These are phyloP conservation scores for Drosophila tani DNA, from an alignment of 1,140 invertebrate genomes.

Conservation along the genomic window DNA sequence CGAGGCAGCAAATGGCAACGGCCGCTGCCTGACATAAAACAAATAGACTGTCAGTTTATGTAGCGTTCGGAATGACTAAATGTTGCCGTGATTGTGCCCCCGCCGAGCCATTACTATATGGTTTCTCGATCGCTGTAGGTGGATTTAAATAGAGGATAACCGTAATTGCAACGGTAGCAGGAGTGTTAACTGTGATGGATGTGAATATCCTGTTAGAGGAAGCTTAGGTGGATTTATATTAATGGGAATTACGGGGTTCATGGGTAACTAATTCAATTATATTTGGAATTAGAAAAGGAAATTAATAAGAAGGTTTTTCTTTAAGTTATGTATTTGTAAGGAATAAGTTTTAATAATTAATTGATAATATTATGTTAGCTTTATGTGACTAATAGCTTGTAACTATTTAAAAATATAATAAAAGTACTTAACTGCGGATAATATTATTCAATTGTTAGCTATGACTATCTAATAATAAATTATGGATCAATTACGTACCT, in stretches of 20 bases:
- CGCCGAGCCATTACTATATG: conserved; percentile 1
- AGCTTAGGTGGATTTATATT: conserved; percentile 1
- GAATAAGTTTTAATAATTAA: no score
- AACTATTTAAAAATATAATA: no score
- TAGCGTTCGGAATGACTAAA: conserved; percentile 80
- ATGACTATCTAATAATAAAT: no score
- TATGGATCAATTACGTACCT: no score
- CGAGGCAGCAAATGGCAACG: conserved; percentile 49
- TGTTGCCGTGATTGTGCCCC: conserved; percentile 63
- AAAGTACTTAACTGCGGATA: no score
- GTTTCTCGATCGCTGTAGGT: conserved; percentile 1
- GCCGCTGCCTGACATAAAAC: conserved; percentile 73
- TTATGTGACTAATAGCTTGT: no score
- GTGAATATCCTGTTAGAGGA: not conserved
- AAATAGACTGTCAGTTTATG: conserved; percentile 82
- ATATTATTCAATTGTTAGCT: no score
- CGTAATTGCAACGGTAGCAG: conserved; percentile 37
- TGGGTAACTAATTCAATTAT: not conserved
- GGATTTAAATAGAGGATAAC: conserved; percentile 29
- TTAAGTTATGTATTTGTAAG: no score
- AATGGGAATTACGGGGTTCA: not conserved
- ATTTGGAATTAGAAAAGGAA: not conserved
- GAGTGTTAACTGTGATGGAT: conserved; percentile 29
- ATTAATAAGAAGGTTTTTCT: not conserved
- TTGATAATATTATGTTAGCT: no score